Evolutionary conservation across 92 coral and sea anemone genomes (phyloP).

Genomic region (Porites cylindrica): DNA sequence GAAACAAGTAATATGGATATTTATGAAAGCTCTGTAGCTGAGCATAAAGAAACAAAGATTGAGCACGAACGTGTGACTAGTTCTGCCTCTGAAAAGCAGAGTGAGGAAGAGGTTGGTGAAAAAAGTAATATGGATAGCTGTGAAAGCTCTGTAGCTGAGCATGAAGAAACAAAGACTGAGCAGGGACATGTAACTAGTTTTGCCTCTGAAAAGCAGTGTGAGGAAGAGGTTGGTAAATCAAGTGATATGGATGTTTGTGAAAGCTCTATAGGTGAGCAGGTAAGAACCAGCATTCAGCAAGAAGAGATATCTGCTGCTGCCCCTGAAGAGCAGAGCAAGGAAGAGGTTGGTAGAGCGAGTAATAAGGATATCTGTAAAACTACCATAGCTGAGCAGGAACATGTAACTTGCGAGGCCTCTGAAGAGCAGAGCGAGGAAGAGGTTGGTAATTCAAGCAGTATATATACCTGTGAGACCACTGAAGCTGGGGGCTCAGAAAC

Average conservation of each 20-base stretch:
- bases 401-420: too few relatives aligned
- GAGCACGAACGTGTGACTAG: not conserved
- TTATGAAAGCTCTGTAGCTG: not conserved
- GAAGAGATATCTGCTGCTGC: not conserved
- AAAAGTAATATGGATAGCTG: not conserved
- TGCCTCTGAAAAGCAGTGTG: not conserved
- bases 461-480: too few relatives aligned
- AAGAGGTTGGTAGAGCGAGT: too few relatives aligned
- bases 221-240: not conserved
- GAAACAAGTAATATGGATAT: not conserved
- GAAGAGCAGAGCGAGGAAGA: too few relatives aligned
- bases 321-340: too few relatives aligned
- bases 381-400: too few relatives aligned
- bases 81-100: not conserved
- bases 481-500: too few relatives aligned
- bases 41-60: not conserved
- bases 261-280: not conserved
- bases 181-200: not conserved
- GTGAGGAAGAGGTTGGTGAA: not conserved
- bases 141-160: not conserved
- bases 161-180: not conserved
- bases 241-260: not conserved
- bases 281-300: not conserved
- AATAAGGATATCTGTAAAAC: too few relatives aligned
- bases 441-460: too few relatives aligned